Percentiles rank a stretch among this genome's conserved stretches.
Conservation (phyloP, 2,797 vertebrate species). For the Limnodromus scolopaceus region DNA sequence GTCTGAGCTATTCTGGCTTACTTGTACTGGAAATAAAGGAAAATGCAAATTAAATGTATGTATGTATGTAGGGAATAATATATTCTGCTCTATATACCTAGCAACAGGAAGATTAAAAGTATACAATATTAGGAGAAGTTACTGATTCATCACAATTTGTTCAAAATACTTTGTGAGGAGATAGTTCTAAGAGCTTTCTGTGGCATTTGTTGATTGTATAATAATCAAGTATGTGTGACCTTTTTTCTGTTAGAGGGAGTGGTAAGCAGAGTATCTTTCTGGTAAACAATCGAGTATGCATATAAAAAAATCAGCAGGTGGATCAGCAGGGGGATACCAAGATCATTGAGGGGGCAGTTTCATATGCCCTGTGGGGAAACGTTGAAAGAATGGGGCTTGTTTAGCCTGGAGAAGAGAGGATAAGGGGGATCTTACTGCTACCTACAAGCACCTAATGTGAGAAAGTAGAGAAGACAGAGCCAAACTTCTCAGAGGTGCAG, state of each 20-base stretch:
- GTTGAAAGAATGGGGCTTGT: not conserved
- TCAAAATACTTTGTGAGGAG: not conserved
- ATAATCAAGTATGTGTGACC: not conserved
- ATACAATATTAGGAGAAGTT: not conserved
- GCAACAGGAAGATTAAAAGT: not conserved
- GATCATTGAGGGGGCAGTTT: fast-evolving
- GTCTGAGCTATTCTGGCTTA: not conserved
- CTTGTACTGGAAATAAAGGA: not conserved
- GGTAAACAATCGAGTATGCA: not conserved
- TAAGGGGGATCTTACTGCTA: not conserved
- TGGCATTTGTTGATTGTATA: not conserved
- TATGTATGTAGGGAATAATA: not conserved
- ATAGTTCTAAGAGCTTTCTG: not conserved
- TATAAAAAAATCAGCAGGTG: not conserved
- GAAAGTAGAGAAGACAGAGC: not conserved
- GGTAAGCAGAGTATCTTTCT: not conserved
- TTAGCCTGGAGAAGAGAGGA: not conserved
- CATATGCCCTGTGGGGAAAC: not conserved
- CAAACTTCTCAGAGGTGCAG: not conserved
- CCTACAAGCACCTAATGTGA: not conserved
- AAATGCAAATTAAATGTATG: not conserved
- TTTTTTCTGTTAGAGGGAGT: not conserved
- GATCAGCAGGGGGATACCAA: not conserved
- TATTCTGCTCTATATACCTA: not conserved
- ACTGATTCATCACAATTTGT: not conserved